Evolutionary conservation across 2,113 vertebrate species (phyloP), one percentile per base, ranked within the genome.

Genomic region (Oreochromis spilurus): DNA sequence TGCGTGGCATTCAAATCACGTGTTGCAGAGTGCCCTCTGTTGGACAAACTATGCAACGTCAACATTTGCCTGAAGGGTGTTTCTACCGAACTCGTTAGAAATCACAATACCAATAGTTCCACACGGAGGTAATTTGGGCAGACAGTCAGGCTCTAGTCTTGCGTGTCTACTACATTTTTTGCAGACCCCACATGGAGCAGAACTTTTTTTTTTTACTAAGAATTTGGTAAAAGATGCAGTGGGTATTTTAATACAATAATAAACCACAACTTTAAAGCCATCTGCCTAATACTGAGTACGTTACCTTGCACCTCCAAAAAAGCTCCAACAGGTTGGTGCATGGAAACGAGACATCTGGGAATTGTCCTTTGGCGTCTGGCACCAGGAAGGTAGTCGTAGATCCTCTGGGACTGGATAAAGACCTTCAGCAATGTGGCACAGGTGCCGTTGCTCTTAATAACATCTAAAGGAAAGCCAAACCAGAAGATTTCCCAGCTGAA

Each of bases 121-220:
- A 7, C 48, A 50, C 3, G 7, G 16, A 50, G 14, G 16, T 17
- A 48, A 48, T 48, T 6, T 48, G 13, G 12, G 14, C 45, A 14
- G 9, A 50, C 17, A 5, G 14, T 48, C 14, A 3, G 14, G 48
- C 7, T 50, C 16, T 50, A 17, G 16, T 19, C 16, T 48, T 52
- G 50, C 17, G 7, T 19, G 50, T 9, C 17, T 45, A 72, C 8
- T 48, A 13, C 8, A 19, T 29, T 3, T 48, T 75, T 29, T 75
- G 70, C 5, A 29, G 67, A 48, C 21, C 8, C 40, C 21, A 3
- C 9, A 5, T 48, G 8, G 14, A 48, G 21, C 24, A 17, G 40
- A 48, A 29, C 29, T 19, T 62, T 62, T 16, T 38, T 19, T 21
- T 6, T 1, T 0, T 0, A 9, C 8, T 72, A 48, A 26, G 21